Conservation (phyloP, 2,888 invertebrate species). For the Drosophila paucipuncta region DNA sequence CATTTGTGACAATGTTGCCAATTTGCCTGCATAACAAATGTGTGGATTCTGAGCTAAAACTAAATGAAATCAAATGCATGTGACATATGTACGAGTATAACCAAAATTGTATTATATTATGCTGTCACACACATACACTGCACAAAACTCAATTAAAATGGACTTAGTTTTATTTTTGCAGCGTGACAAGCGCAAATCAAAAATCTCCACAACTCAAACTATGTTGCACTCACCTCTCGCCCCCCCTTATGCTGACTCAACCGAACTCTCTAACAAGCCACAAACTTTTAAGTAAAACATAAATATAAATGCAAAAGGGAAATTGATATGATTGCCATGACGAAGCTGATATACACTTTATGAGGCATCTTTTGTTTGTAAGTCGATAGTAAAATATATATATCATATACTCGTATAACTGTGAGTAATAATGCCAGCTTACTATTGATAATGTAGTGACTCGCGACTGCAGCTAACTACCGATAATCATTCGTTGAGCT, state of each 20-base stretch:
- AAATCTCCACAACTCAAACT: conserved; percentile 4
- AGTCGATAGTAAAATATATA: too few relatives aligned
- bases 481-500: neutral
- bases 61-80: conserved; percentile 64
- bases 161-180: conserved; percentile 69
- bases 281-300: conserved; percentile 55
- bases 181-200: conserved; percentile 66
- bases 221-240: neutral
- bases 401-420: too few relatives aligned
- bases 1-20: conserved; percentile 57
- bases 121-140: conserved; percentile 34
- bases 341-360: conserved; percentile 45
- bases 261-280: conserved; percentile 34
- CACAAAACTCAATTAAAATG: conserved; percentile 77
- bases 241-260: neutral
- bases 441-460: neutral
- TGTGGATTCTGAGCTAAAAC: conserved; percentile 33
- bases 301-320: conserved; percentile 14
- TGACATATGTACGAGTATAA: conserved; percentile 69
- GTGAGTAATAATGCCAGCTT: neutral
- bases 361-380: too few relatives aligned
- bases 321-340: neutral
- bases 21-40: conserved; percentile 53
- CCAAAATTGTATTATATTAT: conserved; percentile 62
- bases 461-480: fast-evolving